Conservation (phyloP, 2,113 vertebrate genomes). For the Dasypus novemcinctus region DNA sequence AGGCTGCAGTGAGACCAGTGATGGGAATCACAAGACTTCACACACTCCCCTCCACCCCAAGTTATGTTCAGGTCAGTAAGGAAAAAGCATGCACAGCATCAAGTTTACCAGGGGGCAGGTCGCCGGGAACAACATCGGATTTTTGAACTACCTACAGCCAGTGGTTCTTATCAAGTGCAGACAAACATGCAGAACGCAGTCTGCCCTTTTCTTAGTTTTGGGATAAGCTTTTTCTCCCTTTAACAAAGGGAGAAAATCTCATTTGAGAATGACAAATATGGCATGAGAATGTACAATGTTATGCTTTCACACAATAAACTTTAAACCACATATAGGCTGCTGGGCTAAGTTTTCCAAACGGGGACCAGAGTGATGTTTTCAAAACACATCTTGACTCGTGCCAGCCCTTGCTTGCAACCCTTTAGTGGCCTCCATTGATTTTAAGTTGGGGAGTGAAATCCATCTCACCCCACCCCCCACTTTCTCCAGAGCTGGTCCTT, state of each 20-base stretch:
- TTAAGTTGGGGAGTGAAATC: not conserved
- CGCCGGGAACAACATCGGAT: not conserved
- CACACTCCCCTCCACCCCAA: too few relatives aligned
- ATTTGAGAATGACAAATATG: constrained; percentile 14
- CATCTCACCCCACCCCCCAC: too few relatives aligned
- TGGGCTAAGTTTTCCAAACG: not conserved
- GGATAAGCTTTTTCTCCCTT: not conserved
- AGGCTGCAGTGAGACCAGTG: not conserved
- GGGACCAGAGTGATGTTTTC: not conserved
- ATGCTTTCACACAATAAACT: not conserved
- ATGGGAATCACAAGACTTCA: not conserved
- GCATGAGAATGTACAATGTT: not conserved
- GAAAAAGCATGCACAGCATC: not conserved
- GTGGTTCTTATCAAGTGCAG: not conserved
- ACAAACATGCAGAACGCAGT: not conserved
- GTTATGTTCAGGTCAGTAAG: not conserved
- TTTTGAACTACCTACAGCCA: constrained; percentile 12
- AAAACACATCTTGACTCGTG: not conserved
- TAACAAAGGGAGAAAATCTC: not conserved
- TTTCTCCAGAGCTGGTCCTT: not conserved
- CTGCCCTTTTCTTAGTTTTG: not conserved
- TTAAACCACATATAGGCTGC: not conserved
- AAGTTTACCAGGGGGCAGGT: not conserved
- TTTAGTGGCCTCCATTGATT: not conserved
- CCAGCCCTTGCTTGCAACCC: not conserved